A percentile compares a stretch with the other conserved stretches of the same genome.
Evolutionary conservation across 1,140 invertebrate genomes (phyloP).

Genomic region (Whitmania pigra): DNA sequence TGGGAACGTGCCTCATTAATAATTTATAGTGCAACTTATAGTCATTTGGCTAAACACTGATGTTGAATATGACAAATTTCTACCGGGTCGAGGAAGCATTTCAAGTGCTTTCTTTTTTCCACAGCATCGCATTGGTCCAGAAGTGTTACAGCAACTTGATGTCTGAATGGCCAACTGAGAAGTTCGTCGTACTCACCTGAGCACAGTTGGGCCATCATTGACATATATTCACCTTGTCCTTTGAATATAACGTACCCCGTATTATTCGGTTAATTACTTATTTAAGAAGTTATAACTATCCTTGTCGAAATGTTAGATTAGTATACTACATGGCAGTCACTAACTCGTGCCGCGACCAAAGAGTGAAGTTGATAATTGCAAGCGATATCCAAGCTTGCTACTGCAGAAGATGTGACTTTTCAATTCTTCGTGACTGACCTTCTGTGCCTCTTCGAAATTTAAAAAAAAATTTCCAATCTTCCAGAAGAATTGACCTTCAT

Average conservation of each 20-base stretch:
- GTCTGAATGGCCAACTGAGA: neutral
- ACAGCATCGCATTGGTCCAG: neutral
- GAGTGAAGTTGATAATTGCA: neutral
- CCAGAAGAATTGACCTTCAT: constrained; percentile 5
- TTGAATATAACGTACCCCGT: neutral
- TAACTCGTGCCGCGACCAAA: neutral
- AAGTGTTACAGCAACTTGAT: neutral
- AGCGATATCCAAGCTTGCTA: constrained; percentile 1
- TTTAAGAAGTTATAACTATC: neutral
- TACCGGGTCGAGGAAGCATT: too few relatives aligned
- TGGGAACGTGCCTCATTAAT: too few relatives aligned
- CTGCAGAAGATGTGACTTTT: neutral
- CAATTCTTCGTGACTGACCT: neutral
- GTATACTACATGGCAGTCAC: neutral
- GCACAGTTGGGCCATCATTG: neutral
- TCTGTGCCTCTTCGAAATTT: neutral
- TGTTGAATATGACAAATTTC: too few relatives aligned
- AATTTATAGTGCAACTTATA: too few relatives aligned
- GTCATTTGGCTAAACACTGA: too few relatives aligned
- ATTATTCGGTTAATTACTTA: neutral
- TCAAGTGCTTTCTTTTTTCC: neutral
- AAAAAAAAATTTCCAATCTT: neutral
- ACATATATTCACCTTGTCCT: constrained; percentile 6
- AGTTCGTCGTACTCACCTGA: constrained; percentile 6
- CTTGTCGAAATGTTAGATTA: too few relatives aligned